Base-by-base conservation (phyloP, 92 coral and sea anemone species). In the Porites divaricata region DNA sequence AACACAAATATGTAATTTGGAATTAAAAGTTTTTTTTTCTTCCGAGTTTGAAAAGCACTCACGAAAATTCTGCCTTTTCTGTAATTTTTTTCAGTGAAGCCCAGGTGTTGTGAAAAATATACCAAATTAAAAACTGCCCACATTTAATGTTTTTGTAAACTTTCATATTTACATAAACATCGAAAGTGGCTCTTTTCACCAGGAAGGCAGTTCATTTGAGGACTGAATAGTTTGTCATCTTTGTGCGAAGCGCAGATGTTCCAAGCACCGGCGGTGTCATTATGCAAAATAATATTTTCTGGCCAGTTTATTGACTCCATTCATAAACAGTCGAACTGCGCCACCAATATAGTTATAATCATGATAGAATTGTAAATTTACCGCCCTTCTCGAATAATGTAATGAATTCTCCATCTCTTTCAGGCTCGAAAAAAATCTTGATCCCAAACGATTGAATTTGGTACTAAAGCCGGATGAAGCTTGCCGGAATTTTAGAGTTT, bases 351-450 rank as follows among this genome's bases (percentile, higher is more conserved):
- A 54, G 2, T 35, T 35, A 35, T 35, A 35, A 35, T 35, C 45
- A 35, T 35, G 45, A 35, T 35, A 73, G 62, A 74, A 26, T 61
- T 74, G 78, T 74, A 74, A 74, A 74, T 53, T 72, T 54, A 45
- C 23, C 78, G 24, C 49, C 49, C 74, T 16, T 49, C 76, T 45
- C 41, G 4, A 25, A 25, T 19, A 66, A 67, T 52, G 17, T 22
- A 21, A 50, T 67, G 52, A 8, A 41, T 19, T 8, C 61, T 21
- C 53, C 54, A 13, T 69, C 11, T 9, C 26, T 56, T 54, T 0
- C 16, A 80, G 85, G 68, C 59, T 61, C 25, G 20, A 57, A 22
- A 20, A 21, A 21, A 20, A 24, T 19, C 8, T 6, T 22, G 1
- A 16, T 53, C 28, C 14, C 2, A 35, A 1, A 48, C 51, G 22